Percentiles rank a stretch among this genome's conserved stretches.
Conservation (phyloP, 2,113 vertebrate species). For the Tautogolabrus adspersus region DNA sequence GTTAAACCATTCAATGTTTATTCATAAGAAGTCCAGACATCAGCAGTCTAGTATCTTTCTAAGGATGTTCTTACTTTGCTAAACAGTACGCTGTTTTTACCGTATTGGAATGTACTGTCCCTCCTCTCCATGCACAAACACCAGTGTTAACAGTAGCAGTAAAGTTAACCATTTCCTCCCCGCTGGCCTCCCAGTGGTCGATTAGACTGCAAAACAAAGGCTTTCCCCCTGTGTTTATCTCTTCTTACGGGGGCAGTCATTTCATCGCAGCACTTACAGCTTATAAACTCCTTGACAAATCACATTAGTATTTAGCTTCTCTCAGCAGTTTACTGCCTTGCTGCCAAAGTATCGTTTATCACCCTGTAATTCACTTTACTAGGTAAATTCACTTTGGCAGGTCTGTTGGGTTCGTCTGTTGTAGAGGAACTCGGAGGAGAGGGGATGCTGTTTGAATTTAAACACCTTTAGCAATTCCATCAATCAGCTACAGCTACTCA, state of each 20-base stretch:
- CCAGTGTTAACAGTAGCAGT: slow-evolving; percentile 12
- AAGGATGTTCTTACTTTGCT: slow-evolving; percentile 36
- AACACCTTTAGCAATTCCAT: slow-evolving; percentile 22
- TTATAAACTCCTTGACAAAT: slow-evolving; percentile 85
- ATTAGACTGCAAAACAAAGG: slow-evolving; percentile 73
- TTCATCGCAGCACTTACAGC: slow-evolving; percentile 86
- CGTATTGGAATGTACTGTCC: slow-evolving; percentile 25
- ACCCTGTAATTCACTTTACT: slow-evolving; percentile 81
- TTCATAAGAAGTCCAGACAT: slow-evolving; percentile 65
- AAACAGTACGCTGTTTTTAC: slow-evolving; percentile 24
- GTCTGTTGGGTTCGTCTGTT: slow-evolving; percentile 68
- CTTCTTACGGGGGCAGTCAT: slow-evolving; percentile 73
- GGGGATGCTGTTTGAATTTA: slow-evolving; percentile 46
- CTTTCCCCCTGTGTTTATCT: slow-evolving; percentile 78
- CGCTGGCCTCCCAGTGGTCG: slow-evolving; percentile 51
- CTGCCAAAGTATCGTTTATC: slow-evolving; percentile 83
- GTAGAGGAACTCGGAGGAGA: slow-evolving; percentile 37
- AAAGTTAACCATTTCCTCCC: slow-evolving; percentile 68
- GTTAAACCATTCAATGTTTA: slow-evolving; percentile 70
- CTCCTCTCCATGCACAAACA: slow-evolving; percentile 11
- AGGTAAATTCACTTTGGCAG: slow-evolving; percentile 78
- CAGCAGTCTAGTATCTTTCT: slow-evolving; percentile 59
- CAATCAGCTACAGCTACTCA: not conserved
- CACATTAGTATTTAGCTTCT: slow-evolving; percentile 84
- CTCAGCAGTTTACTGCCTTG: slow-evolving; percentile 82